Percentiles rank a stretch among this genome's conserved stretches.
Evolutionary conservation across 2,797 vertebrate species (phyloP).

Genomic region (Pelochelys cantorii): DNA sequence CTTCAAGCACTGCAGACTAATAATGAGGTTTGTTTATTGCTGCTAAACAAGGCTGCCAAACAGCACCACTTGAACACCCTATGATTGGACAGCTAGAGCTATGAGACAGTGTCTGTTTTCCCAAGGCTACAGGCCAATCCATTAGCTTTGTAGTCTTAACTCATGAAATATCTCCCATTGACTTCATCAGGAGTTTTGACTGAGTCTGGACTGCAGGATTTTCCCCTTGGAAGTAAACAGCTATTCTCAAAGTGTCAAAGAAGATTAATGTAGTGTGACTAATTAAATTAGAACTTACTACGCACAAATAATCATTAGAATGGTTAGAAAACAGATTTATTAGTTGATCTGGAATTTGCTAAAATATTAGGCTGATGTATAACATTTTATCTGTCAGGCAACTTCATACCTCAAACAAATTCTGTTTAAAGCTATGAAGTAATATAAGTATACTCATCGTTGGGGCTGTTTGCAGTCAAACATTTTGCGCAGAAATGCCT

Average conservation of each 20-base stretch:
- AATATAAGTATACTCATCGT: neutral
- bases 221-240: neutral
- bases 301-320: neutral
- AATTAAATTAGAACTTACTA: neutral
- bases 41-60: slow-evolving; percentile 38
- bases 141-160: neutral
- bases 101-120: slow-evolving; percentile 38
- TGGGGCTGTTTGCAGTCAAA: neutral
- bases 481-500: neutral
- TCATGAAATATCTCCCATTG: neutral
- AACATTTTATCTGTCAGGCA: neutral
- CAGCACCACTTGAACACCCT: neutral
- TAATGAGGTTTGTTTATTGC: slow-evolving; percentile 65
- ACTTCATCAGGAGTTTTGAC: neutral
- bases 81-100: neutral
- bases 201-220: neutral
- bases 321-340: neutral
- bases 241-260: neutral
- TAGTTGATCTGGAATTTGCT: neutral
- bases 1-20: slow-evolving; percentile 61
- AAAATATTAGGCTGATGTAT: neutral
- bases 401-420: neutral
- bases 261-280: neutral
- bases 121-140: neutral
- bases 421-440: neutral